A percentile compares a stretch with the other conserved stretches of the same genome.
Evolutionary conservation across 2,888 invertebrate species (phyloP).

Genomic region (Steinernema hermaphroditum): DNA sequence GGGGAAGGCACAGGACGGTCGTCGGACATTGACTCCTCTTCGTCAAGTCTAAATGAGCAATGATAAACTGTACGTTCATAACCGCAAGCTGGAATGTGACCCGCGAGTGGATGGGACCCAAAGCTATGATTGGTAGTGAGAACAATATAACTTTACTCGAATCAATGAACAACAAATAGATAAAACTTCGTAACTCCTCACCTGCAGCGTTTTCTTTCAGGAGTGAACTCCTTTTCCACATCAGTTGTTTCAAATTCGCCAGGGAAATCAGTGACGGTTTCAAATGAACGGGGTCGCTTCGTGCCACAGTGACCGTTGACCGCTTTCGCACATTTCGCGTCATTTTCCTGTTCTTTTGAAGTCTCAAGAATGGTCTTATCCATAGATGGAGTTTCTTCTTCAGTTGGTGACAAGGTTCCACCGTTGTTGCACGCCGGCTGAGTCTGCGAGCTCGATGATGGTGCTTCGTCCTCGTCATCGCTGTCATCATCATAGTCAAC

Average conservation of each 20-base stretch:
- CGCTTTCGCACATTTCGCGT: constrained; percentile 33
- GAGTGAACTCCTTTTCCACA: background rate
- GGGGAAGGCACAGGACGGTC: constrained; percentile 16
- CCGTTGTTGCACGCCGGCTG: background rate
- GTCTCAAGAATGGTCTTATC: constrained; percentile 44
- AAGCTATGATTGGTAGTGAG: no score
- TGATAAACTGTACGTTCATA: background rate
- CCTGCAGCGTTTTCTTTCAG: constrained; percentile 20
- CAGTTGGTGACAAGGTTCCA: constrained; percentile 22
- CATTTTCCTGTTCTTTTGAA: constrained; percentile 40
- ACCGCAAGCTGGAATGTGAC: no score
- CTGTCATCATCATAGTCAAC: constrained; percentile 32
- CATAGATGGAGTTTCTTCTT: constrained; percentile 54
- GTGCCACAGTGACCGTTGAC: constrained; percentile 27
- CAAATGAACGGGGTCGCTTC: constrained; percentile 13
- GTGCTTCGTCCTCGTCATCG: constrained; percentile 32
- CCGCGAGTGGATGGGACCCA: no score
- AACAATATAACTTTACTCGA: no score
- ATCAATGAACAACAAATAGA: background rate
- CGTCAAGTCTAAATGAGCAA: background rate
- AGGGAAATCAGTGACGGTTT: background rate
- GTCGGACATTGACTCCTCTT: constrained; percentile 13
- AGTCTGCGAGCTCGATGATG: constrained; percentile 11
- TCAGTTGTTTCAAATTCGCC: background rate
- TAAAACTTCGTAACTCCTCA: background rate